phyloP scores from a whole-genome alignment of 2,113 vertebrate species.

The Tachycineta bicolor region DNA sequence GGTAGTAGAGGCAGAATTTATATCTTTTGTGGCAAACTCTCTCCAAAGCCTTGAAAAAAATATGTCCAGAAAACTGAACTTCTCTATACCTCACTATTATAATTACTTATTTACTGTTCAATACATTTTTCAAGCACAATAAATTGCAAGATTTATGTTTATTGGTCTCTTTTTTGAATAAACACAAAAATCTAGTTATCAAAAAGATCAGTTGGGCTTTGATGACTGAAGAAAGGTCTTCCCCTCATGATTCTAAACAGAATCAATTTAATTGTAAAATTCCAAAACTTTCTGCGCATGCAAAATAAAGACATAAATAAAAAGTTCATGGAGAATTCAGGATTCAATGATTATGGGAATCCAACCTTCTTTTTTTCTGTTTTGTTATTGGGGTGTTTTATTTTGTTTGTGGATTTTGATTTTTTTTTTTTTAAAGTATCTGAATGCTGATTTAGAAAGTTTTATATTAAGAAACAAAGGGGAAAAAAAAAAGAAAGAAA shows the following conservation, averaged over 20 bases:
- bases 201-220: background rate
- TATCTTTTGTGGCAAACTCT: background rate
- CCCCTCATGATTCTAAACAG: background rate
- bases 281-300: background rate
- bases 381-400: background rate
- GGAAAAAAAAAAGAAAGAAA: too few relatives aligned
- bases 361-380: rapidly evolving
- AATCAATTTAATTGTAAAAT: background rate
- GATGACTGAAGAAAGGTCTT: background rate
- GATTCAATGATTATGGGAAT: background rate
- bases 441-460: background rate
- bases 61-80: background rate
- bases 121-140: background rate
- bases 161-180: background rate
- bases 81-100: background rate
- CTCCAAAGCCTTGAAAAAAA: background rate
- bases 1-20: background rate
- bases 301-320: background rate
- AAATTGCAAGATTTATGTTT: background rate
- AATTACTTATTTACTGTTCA: background rate
- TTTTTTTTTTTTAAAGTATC: background rate
- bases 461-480: background rate
- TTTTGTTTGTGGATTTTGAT: background rate
- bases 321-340: background rate
- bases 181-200: background rate